Base-by-base conservation (phyloP, 2,797 vertebrate genomes). In the Brotula barbata region DNA sequence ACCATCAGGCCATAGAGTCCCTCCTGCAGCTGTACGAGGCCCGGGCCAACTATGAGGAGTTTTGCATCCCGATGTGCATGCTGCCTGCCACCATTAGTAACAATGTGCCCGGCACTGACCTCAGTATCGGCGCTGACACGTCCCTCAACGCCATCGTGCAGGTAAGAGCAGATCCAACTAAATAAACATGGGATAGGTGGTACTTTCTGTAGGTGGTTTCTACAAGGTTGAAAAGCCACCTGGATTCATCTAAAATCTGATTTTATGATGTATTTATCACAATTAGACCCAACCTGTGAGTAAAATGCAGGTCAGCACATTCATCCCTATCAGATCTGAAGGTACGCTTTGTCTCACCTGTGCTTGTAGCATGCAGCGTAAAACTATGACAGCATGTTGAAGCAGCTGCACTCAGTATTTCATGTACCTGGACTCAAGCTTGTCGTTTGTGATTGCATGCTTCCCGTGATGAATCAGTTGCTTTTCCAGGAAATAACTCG, bases 31-130 rank as follows among this genome's bases (percentile, higher is more conserved):
- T 98, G 64, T 69, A 68, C n/a, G 87, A 93, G 63, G 92, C 90
- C 15, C 90, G 93, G 2, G 41, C 64, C 71, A 22, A 21, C 74
- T 86, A 89, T 80, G 82, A 92, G 84, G 95, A 96, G 89, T 89
- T 95, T 87, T 94, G 92, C 77, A 69, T 97, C 68, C 95, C 94
- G 39, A 68, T 98, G 47, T 96, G 95, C 85, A 71, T 96, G 62
- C 36, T 97, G 88, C 94, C 95, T 36, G 92, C 94, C 62, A 95
- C 94, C 78, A 93, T 97, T 91, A 98, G 95, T 93, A 96, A 95
- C 93, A 95, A 92, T 85, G 85, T 97, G 40, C 93, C 95, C 3
- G 95, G 95, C 87, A 93, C 93, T 47, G 95, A 99, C 72, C 73
- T 94, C 78, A 92, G 87, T 86, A 64, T 97, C 62, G 95, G 95